Base-by-base conservation (phyloP, 2,888 invertebrate species). In the Dendrolimus pini region DNA sequence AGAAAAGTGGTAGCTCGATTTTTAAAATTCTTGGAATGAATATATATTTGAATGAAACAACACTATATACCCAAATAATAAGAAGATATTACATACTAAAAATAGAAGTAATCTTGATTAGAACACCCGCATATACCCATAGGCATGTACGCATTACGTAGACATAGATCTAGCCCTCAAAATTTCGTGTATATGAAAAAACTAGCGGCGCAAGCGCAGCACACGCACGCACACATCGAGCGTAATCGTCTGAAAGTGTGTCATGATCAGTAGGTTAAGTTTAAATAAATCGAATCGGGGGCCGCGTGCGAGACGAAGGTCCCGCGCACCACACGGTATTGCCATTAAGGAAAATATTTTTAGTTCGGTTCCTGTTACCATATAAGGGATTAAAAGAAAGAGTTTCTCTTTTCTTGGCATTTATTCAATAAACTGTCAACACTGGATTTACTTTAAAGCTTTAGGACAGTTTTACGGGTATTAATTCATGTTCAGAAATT, bases 221-320 rank as follows among this genome's bases (percentile, higher is more conserved):
- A 65, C 66, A 62, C 65, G 68, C 69, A 70, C 80, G 70, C 81
- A 79, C 79, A 79, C 78, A 73, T 65, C 57, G 77, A 67, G 74
- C 83, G 86, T 85, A 88, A 89, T 87, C 89, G 81, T 47, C 71
- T 71, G 72, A 79, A 90, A 85, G 87, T 90, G 72, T 89, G 91
- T 89, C 91, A 91, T 89, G 90, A 89, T 88, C 89, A 91, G 82
- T 91, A 78, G 91, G 91, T 91, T 86, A 91, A 90, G 89, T 91
- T 91, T 89, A 89, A 88, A 86, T 82, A 81, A 82, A 82, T 82
- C 80, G 80, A 78, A 73, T 74, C 72, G 80, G 82, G 82, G 82
- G 82, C 80, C 82, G 70, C 72, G 63, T 64, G 68, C 67, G 63
- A 42, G 60, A 63, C 67, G 70, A 77, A 79, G 78, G 78, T 78